These are phyloP conservation scores for Calonectris borealis DNA, from an alignment of 2,113 vertebrate species.

Conservation along the genomic window DNA sequence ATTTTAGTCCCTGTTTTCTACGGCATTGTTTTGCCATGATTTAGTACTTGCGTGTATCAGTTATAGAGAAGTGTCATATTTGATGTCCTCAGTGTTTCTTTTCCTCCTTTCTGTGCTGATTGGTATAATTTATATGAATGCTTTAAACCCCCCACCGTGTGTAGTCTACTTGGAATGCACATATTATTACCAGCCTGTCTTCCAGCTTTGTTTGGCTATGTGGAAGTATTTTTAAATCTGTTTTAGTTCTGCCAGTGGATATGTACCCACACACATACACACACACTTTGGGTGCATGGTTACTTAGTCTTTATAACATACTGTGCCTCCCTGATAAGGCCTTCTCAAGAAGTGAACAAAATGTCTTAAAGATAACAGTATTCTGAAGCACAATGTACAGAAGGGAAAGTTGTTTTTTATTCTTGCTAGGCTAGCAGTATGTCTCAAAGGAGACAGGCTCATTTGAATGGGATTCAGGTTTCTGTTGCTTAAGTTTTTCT, in stretches of 20 bases:
- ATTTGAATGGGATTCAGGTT: conserved; percentile 43
- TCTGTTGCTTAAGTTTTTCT: background rate
- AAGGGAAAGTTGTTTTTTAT: background rate
- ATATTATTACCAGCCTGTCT: conserved; percentile 51
- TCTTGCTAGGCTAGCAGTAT: conserved; percentile 1
- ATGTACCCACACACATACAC: background rate
- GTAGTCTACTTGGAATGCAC: conserved; percentile 42
- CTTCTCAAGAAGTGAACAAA: conserved; percentile 5
- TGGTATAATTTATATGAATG: conserved; percentile 64
- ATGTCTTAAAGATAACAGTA: conserved; percentile 9
- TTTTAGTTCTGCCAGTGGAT: conserved; percentile 25
- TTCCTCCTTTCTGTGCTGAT: conserved; percentile 38
- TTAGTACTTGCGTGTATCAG: background rate
- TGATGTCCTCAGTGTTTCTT: conserved; percentile 16
- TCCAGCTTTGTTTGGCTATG: conserved; percentile 15
- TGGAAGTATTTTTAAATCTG: conserved; percentile 6
- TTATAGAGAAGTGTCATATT: conserved; percentile 10
- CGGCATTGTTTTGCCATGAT: conserved; percentile 18
- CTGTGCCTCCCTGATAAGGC: conserved; percentile 15
- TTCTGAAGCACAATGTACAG: background rate
- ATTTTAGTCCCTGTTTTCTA: conserved; percentile 34
- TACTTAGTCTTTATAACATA: background rate
- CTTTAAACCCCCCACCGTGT: conserved; percentile 38
- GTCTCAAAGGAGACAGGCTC: conserved; percentile 7
- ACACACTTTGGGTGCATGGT: background rate